phyloP scores from a whole-genome alignment of 2,797 vertebrate species.

The Xiphophorus birchmanni region DNA sequence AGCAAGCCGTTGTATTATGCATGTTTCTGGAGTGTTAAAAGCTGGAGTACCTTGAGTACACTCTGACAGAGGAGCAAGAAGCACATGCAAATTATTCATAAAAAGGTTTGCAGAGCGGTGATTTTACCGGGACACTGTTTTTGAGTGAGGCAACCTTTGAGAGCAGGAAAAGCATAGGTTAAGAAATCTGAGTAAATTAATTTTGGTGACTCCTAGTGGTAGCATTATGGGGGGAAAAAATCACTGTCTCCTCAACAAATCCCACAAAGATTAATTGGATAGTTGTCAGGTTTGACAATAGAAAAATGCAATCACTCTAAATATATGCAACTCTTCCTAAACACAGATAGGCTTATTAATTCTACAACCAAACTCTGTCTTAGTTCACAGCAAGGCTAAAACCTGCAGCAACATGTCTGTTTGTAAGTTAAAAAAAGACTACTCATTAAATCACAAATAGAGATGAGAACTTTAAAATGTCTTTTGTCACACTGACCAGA shows the following conservation, averaged over 20 bases:
- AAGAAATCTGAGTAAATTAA: neutral
- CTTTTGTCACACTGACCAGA: neutral
- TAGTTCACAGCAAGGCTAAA: neutral
- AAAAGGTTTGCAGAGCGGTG: neutral
- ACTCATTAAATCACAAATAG: neutral
- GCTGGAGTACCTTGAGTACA: neutral
- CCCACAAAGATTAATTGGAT: neutral
- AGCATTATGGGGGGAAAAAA: neutral
- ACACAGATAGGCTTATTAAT: neutral
- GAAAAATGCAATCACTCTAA: neutral
- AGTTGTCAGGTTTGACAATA: neutral
- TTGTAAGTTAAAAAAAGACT: neutral
- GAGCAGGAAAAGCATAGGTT: neutral
- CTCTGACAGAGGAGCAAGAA: neutral
- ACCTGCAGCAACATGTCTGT: neutral
- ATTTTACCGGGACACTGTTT: neutral
- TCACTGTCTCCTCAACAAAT: neutral
- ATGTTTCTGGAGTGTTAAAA: neutral
- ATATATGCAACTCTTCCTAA: neutral
- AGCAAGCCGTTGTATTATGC: neutral
- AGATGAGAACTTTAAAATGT: neutral
- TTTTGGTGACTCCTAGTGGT: slow-evolving; percentile 1
- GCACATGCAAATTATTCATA: neutral
- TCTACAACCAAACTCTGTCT: neutral
- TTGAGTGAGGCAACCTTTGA: neutral